Percentiles rank a stretch among this genome's conserved stretches.
Evolutionary conservation across 2,113 vertebrate genomes (phyloP).

Genomic region (Datnioides undecimradiatus): DNA sequence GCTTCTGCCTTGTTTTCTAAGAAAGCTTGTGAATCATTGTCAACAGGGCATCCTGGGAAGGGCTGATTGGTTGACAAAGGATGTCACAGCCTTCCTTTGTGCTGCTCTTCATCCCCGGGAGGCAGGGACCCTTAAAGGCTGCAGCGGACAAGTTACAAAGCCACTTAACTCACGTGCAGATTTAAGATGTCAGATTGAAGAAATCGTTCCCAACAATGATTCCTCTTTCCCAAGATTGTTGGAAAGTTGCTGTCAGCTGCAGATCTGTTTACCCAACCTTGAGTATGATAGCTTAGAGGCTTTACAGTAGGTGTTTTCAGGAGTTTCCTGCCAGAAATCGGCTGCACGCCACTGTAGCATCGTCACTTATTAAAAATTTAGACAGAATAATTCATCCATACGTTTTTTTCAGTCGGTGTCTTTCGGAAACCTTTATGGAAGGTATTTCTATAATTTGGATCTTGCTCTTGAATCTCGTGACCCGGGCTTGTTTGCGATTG

Average conservation of each 20-base stretch:
- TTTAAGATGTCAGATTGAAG: slow-evolving; percentile 1
- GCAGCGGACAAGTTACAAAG: background rate
- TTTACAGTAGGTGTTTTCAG: slow-evolving; percentile 20
- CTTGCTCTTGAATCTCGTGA: background rate
- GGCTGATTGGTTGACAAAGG: background rate
- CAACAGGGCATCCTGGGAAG: background rate
- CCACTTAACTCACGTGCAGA: background rate
- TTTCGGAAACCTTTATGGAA: background rate
- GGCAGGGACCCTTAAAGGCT: background rate
- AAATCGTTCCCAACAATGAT: background rate
- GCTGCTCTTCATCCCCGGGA: background rate
- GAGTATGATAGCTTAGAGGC: background rate
- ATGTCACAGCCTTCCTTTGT: background rate
- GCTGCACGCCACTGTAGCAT: slow-evolving; percentile 11
- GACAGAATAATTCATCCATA: slow-evolving; percentile 13
- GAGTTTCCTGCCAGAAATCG: slow-evolving; percentile 39
- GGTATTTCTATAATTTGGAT: background rate
- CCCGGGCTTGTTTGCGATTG: slow-evolving; percentile 15
- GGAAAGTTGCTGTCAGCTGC: background rate
- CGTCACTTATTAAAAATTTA: slow-evolving; percentile 45
- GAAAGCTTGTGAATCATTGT: background rate
- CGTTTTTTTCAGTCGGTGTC: slow-evolving; percentile 26
- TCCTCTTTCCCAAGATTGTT: too few relatives aligned
- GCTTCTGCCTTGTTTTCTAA: background rate
- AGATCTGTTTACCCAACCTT: background rate